phyloP scores from a whole-genome alignment of 2,113 vertebrate species.

The Perccottus glenii region DNA sequence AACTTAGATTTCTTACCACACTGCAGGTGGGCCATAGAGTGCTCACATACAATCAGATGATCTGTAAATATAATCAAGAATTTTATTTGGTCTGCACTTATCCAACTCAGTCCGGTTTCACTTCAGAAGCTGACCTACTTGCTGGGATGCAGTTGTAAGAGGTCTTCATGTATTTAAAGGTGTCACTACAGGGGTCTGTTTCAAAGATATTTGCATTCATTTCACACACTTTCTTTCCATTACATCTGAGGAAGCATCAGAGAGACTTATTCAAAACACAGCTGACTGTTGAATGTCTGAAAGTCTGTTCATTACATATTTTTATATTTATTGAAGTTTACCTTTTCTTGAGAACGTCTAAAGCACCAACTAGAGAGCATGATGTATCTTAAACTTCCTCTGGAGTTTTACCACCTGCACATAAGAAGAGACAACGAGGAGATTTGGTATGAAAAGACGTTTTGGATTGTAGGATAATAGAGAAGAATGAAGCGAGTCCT shows the following conservation, averaged over 20 bases:
- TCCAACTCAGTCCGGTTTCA: background rate
- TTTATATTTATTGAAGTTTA: background rate
- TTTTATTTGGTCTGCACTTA: background rate
- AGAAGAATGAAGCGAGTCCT: background rate
- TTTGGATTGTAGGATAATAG: background rate
- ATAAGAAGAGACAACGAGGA: background rate
- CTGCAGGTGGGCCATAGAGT: background rate
- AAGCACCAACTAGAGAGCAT: background rate
- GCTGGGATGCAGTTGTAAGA: background rate
- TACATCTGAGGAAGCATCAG: conserved; percentile 3
- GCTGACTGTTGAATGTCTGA: background rate
- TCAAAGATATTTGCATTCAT: background rate
- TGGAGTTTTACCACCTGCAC: background rate
- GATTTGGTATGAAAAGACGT: background rate
- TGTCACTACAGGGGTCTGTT: background rate
- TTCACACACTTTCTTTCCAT: conserved; percentile 2
- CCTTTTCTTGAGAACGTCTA: background rate
- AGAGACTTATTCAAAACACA: background rate
- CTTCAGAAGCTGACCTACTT: background rate
- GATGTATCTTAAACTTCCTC: conserved; percentile 3
- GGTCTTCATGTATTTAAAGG: conserved; percentile 1
- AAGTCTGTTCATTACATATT: background rate
- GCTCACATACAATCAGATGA: background rate
- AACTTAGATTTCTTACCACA: background rate
- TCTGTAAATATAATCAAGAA: background rate